Evolutionary conservation across 2,797 vertebrate species (phyloP), one percentile per base, ranked within the genome.

Genomic region (Mastacembelus armatus): DNA sequence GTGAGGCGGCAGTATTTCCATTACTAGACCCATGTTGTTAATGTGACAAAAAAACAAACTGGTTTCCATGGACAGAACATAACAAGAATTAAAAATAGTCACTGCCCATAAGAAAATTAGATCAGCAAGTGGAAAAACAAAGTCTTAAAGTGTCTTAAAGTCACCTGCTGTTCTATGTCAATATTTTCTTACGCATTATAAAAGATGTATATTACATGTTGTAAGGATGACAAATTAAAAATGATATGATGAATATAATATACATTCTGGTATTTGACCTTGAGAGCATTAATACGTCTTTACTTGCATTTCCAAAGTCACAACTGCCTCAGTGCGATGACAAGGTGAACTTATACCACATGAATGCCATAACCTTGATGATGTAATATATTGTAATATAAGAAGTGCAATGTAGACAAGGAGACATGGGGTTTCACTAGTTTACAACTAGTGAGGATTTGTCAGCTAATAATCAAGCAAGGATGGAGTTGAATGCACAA

Each of bases 111-210:
- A 60, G 77, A 67, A 84, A 80, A 84, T 80, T 64, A 70, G 64
- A 84, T 39, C 50, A 67, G 60, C 85, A 92, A 88, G 89, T 91
- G 85, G 58, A 85, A 82, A 82, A 92, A 90, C 87, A n/a, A n/a
- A n/a, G n/a, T n/a, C n/a, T n/a, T n/a, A 88, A 81, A 77, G 50
- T 51, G 27, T 65, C 78, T 56, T 61, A 32, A 74, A 82, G 58
- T 79, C 75, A 66, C 52, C 32, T 44, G 55, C 43, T 50, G 63
- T 75, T 49, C 50, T 36, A 47, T 57, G 45, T 62, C 58, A 68
- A 11, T 49, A 62, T 66, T 63, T 51, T 71, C 29, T 42, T 36
- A 29, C 12, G 16, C 19, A 32, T 24, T 40, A 3, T 1, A 60
- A 52, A 26, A 38, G 54, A 29, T 30, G 57, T 29, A 18, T 5